Conservation (phyloP, 2,113 vertebrate genomes). For the Chrysemys picta region DNA sequence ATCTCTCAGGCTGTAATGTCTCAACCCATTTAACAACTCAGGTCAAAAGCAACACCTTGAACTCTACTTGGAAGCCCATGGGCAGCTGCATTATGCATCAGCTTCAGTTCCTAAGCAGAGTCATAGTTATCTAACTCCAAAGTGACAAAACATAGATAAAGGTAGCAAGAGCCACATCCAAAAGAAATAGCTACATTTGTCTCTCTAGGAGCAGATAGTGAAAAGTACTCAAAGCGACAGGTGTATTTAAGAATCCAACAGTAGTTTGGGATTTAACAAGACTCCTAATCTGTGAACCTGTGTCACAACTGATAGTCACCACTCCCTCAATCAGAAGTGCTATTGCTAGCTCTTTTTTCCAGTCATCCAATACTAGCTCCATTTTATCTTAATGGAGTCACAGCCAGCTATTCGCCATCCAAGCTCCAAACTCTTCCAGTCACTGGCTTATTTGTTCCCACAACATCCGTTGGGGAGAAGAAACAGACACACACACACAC, state of each 20-base stretch:
- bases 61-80: conserved; percentile 15
- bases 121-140: neutral
- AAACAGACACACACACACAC: neutral
- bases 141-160: neutral
- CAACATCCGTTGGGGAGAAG: fast-evolving
- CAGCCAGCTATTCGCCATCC: neutral
- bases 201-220: neutral
- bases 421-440: neutral
- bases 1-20: neutral
- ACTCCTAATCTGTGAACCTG: neutral
- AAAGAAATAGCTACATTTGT: neutral
- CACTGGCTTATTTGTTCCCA: neutral
- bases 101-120: conserved; percentile 8
- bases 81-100: conserved; percentile 33
- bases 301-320: neutral
- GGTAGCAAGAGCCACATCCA: neutral
- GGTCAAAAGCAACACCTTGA: conserved; percentile 38
- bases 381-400: neutral
- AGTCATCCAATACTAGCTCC: neutral
- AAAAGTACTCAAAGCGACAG: neutral
- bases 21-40: conserved; percentile 5
- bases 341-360: too few species aligned
- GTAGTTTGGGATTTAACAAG: neutral
- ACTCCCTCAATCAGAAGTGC: too few species aligned
- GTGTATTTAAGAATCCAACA: neutral